These are phyloP conservation scores for Cricetomys ansorgei DNA, from an alignment of 2,113 vertebrate genomes.

Conservation along the genomic window DNA sequence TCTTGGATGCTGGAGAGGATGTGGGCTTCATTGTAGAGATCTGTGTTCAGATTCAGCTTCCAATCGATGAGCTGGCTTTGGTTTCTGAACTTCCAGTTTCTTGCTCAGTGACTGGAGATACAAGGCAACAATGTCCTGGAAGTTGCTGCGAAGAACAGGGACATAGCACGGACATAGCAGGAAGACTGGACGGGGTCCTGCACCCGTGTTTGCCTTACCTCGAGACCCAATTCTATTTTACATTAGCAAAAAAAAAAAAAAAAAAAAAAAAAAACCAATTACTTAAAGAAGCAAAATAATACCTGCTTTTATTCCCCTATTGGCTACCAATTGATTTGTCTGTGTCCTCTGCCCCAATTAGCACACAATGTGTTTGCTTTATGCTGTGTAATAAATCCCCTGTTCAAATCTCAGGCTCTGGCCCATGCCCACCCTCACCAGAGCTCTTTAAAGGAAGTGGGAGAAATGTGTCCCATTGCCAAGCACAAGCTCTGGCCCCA, in stretches of 20 bases:
- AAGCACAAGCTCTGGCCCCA: too few species aligned
- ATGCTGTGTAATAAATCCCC: not conserved
- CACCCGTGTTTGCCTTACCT: not conserved
- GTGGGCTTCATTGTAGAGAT: not conserved
- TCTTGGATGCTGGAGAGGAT: not conserved
- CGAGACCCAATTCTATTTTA: not conserved
- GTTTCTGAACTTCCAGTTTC: not conserved
- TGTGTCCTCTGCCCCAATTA: not conserved
- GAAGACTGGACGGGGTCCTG: not conserved
- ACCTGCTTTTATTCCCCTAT: not conserved
- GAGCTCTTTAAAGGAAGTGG: not conserved
- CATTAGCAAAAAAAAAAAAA: too few species aligned
- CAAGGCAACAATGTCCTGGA: not conserved
- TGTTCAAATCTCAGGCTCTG: not conserved
- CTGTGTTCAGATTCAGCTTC: not conserved
- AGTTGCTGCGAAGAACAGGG: not conserved
- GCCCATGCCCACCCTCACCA: accelerated
- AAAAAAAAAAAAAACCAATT: too few species aligned
- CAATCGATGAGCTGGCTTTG: not conserved
- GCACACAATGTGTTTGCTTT: not conserved
- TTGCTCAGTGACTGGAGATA: not conserved
- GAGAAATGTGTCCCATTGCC: not conserved
- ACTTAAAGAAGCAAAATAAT: conserved; percentile 13
- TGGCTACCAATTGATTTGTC: not conserved
- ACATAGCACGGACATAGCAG: not conserved